These are phyloP conservation scores for Aldabrachelys gigantea DNA, from an alignment of 2,113 vertebrate species.

Conservation along the genomic window DNA sequence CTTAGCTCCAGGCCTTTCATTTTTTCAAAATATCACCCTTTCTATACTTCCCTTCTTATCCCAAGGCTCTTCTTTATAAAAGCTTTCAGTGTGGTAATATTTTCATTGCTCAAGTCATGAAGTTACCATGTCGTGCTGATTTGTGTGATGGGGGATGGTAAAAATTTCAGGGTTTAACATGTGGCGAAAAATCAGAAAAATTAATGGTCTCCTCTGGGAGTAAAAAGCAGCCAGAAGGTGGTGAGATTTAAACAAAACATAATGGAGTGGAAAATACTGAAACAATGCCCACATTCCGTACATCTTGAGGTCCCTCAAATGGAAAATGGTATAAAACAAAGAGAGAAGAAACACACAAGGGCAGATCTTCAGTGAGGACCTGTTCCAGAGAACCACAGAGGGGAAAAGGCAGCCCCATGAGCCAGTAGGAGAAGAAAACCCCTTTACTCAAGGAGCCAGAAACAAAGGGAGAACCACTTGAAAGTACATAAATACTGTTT, in stretches of 20 bases:
- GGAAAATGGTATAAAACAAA: background rate
- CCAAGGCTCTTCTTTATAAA: background rate
- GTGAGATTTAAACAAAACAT: background rate
- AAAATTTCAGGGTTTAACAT: background rate
- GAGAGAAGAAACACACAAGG: background rate
- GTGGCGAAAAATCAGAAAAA: background rate
- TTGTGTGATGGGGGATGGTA: background rate
- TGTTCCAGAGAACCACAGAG: background rate
- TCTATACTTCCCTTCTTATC: background rate
- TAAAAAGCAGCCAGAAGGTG: background rate
- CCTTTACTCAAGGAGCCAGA: background rate
- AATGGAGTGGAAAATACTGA: background rate
- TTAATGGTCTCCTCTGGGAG: background rate
- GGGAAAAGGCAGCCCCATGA: background rate
- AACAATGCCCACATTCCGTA: background rate
- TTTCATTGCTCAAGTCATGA: background rate
- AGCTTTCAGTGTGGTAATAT: background rate
- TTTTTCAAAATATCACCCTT: accelerated
- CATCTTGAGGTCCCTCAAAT: background rate
- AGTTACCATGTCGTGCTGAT: background rate
- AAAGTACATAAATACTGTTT: background rate
- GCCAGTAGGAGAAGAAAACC: background rate
- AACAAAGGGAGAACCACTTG: background rate
- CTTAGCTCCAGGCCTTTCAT: accelerated
- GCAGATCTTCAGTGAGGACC: background rate